Evolutionary conservation across 2,888 invertebrate genomes (phyloP).

Genomic region (Troilus luridus): DNA sequence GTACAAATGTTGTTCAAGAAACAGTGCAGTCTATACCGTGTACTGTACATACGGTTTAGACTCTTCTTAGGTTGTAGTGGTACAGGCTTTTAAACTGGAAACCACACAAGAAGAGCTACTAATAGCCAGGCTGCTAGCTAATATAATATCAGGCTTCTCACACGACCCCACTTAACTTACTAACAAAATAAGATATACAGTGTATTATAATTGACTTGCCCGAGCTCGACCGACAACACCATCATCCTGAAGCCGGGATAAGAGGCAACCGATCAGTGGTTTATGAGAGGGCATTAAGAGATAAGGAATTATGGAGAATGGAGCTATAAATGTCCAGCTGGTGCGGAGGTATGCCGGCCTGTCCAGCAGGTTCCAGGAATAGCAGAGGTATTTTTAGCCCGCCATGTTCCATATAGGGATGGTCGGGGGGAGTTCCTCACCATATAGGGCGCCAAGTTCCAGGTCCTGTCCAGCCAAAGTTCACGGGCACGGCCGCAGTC

Average conservation of each 20-base stretch:
- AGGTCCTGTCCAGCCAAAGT: background rate
- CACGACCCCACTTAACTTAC: background rate
- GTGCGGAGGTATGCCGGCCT: background rate
- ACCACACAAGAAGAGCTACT: background rate
- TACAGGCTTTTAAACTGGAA: background rate
- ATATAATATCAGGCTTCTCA: background rate
- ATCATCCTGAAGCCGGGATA: background rate
- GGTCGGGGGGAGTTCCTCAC: background rate
- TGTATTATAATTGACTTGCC: background rate
- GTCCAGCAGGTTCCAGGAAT: constrained; percentile 47
- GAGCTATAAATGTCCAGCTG: constrained; percentile 2
- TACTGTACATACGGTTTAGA: too few species aligned
- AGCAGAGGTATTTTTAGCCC: constrained; percentile 44
- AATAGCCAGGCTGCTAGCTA: background rate
- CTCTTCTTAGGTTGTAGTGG: too few species aligned
- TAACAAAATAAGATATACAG: background rate
- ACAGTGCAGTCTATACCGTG: too few species aligned
- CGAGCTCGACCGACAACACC: background rate
- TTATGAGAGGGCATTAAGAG: constrained; percentile 14
- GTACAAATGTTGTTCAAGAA: too few species aligned
- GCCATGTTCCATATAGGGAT: constrained; percentile 49
- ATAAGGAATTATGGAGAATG: background rate
- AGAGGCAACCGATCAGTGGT: background rate
- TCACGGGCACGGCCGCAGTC: constrained; percentile 21
- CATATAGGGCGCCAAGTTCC: background rate